These are phyloP conservation scores for Pollimyrus isidori DNA, from an alignment of 2,113 vertebrate genomes.

Conservation along the genomic window DNA sequence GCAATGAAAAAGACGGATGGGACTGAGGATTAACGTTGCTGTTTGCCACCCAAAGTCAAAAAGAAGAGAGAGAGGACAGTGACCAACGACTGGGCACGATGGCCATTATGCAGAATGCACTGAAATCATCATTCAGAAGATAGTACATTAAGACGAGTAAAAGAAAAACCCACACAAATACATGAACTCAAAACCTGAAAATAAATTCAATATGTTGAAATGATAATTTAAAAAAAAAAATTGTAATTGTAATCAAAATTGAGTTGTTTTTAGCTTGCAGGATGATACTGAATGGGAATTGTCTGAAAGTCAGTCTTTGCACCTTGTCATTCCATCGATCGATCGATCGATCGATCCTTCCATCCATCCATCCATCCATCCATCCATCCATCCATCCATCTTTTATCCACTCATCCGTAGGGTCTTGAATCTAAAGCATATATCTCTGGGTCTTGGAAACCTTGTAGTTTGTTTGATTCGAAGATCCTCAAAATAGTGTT, in stretches of 20 bases:
- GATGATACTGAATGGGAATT: background rate
- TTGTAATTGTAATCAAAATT: background rate
- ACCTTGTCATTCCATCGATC: background rate
- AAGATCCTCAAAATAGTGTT: background rate
- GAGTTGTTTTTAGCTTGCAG: background rate
- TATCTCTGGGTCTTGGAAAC: background rate
- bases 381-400: background rate
- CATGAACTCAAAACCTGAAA: background rate
- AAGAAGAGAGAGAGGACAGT: background rate
- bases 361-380: background rate
- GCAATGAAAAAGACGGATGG: conserved; percentile 21
- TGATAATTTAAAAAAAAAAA: background rate
- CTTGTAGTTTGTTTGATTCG: background rate
- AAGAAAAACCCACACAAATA: background rate
- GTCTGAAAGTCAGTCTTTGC: background rate
- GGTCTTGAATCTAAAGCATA: too few relatives aligned
- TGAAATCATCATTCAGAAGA: background rate
- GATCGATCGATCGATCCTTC: too few relatives aligned
- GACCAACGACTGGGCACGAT: conserved; percentile 10
- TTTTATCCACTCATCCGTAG: background rate
- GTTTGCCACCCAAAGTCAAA: conserved; percentile 9
- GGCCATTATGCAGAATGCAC: conserved; percentile 7
- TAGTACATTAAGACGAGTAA: background rate
- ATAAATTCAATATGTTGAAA: background rate
- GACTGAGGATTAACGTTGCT: conserved; percentile 12